Evolutionary conservation across 2,797 vertebrate species (phyloP), one percentile per base, ranked within the genome.

Genomic region (Malurus leucopterus): DNA sequence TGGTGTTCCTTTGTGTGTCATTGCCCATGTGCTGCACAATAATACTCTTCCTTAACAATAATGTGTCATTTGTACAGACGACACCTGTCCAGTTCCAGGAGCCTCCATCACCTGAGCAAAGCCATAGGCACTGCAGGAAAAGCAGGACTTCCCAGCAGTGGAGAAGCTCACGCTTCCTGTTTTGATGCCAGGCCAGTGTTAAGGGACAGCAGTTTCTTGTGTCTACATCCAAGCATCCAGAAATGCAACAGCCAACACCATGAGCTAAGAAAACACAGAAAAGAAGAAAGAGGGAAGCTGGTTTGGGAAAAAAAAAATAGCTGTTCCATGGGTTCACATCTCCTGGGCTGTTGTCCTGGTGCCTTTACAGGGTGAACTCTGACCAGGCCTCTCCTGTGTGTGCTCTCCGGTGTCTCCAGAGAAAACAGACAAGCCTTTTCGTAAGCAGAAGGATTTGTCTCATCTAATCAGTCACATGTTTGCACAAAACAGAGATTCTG

Each of bases 361-460:
- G 69, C 62, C n/a, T 88, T 62, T 40, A 10, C 10, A 10, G 29
- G 18, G 21, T 23, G 41, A 87, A 21, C 27, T 64, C 82, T 50
- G 62, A 67, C 26, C 41, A 34, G 23, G 29, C 53, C 61, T 83
- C 61, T 69, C 76, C n/a, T 8, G 22, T 12, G 17, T 7, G 8
- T 4, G 16, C 27, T 72, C 75, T 49, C 62, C 3, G 0, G 24
- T 22, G 18, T 38, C 77, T 55, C 40, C 29, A 21, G 53, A 79
- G 72, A 30, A 78, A 59, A 67, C 14, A 65, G 53, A 76, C 55
- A 40, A 44, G 53, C 40, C 24, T 68, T 23, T 74, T 51, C 40
- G 59, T 50, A 34, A 88, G 63, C 75, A 88, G 62, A 68, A 90
- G 67, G 40, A 88, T 80, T 62, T 86, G 65, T 34, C 80, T 88